Conservation (phyloP, 1,140 invertebrate species). For the Lepidurus arcticus region DNA sequence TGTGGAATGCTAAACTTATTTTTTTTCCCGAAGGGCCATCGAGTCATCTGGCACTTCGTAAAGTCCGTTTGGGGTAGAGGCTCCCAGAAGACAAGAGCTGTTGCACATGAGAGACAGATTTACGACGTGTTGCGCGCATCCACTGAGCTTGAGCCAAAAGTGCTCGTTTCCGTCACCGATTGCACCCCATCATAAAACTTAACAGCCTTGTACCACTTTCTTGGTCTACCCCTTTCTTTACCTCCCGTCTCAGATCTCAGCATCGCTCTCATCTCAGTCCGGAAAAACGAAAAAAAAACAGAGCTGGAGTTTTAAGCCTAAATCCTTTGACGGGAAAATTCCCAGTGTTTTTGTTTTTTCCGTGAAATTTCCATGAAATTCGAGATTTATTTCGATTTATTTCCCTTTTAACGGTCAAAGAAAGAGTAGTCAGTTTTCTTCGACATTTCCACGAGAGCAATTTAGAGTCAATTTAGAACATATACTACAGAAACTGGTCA, state of each 20-base stretch:
- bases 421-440: too few species aligned
- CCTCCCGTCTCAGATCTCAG: neutral
- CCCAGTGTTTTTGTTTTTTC: too few species aligned
- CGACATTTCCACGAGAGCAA: too few species aligned
- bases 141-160: constrained; percentile 11
- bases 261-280: too few species aligned
- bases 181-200: neutral
- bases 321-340: too few species aligned
- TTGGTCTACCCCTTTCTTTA: neutral
- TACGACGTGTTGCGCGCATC: constrained; percentile 3
- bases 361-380: too few species aligned
- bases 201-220: constrained; percentile 18
- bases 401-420: too few species aligned
- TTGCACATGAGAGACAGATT: constrained; percentile 5
- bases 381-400: too few species aligned
- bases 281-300: too few species aligned
- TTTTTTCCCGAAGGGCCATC: neutral
- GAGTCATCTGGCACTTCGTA: constrained; percentile 1
- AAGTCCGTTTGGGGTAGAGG: neutral
- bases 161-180: constrained; percentile 9
- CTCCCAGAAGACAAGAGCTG: constrained; percentile 20
- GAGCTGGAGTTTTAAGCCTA: too few species aligned
- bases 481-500: neutral
- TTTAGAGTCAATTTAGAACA: neutral
- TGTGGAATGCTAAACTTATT: neutral